Evolutionary conservation across 2,888 invertebrate species (phyloP), one percentile per base, ranked within the genome.

Genomic region (Tricholauxania praeusta): DNA sequence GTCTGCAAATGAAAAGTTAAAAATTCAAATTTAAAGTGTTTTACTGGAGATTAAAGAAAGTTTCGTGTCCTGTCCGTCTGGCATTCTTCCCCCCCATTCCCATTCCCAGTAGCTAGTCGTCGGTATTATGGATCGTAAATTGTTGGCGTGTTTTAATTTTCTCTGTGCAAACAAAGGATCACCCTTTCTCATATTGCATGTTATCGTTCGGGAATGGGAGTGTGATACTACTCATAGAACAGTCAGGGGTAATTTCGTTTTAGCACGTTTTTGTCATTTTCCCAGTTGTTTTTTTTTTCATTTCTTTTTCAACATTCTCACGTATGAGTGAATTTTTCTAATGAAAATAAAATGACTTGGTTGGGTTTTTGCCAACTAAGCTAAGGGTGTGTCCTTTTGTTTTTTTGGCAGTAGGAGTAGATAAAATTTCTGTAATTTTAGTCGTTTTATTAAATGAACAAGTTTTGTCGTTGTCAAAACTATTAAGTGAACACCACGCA

Each of bases 221-320:
- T 39, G 6, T 39, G 39, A 39, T 39, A 39, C 39, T 39, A 39
- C 39, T 39, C 39, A 47, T 48, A 10, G 22, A 55, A 57, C 55
- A 48, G 39, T 48, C 68, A 53, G 19, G 52, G 62, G 63, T 62
- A 52, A 70, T 55, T 70, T 63, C 19, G 19, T 51, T 70, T 70
- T 53, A 53, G 62, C 70, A 70, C 70, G 70, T 70, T 70, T 70
- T 70, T 32, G 59, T 69, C 60, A 69, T 69, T 70, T 62, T n/a
- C 22, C 17, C 17, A 48, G 28, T 28, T 28, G n/a, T 28, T 28
- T 28, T 28, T 28, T 4, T 28, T 4, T 28, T 22, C 22, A 14
- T 14, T 14, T 8, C 57, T 28, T 28, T 28, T 12, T 7, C 2
- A 15, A 14, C 19, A 51, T 51, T 49, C 51, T 64, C 51, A 51